phyloP scores from a whole-genome alignment of 2,113 vertebrate genomes.

The Coturnix japonica region DNA sequence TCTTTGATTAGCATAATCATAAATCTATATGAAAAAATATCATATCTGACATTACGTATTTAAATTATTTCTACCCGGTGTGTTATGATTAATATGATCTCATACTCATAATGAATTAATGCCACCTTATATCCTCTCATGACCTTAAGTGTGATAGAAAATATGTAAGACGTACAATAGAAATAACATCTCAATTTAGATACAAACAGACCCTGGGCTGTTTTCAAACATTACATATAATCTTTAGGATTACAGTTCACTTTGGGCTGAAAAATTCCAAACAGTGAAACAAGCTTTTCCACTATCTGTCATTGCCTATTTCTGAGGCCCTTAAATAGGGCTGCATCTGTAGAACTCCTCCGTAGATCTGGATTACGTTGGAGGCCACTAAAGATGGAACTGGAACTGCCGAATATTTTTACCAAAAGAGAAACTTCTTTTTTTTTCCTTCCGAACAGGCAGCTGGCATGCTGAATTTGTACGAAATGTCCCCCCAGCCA shows the following conservation, averaged over 20 bases:
- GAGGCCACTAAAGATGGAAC: background rate
- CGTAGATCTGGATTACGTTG: background rate
- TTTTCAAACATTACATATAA: background rate
- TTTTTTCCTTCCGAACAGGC: background rate
- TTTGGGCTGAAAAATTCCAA: background rate
- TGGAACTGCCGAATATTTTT: constrained; percentile 12
- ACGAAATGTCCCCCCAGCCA: constrained; percentile 36
- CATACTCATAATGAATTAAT: background rate
- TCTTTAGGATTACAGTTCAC: background rate
- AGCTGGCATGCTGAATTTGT: background rate
- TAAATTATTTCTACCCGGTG: background rate
- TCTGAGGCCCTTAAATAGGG: background rate
- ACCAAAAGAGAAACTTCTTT: background rate
- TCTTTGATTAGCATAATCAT: background rate
- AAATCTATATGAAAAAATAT: background rate
- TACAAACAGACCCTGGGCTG: background rate
- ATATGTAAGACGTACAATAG: background rate
- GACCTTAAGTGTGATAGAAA: background rate
- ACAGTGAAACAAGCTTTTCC: background rate
- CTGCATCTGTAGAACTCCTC: background rate
- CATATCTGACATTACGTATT: background rate
- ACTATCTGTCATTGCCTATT: background rate
- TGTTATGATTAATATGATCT: background rate
- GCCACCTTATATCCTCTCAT: background rate
- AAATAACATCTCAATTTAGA: background rate